Evolutionary conservation across 2,113 vertebrate species (phyloP), one percentile per base, ranked within the genome.

Genomic region (Burhinus bistriatus): DNA sequence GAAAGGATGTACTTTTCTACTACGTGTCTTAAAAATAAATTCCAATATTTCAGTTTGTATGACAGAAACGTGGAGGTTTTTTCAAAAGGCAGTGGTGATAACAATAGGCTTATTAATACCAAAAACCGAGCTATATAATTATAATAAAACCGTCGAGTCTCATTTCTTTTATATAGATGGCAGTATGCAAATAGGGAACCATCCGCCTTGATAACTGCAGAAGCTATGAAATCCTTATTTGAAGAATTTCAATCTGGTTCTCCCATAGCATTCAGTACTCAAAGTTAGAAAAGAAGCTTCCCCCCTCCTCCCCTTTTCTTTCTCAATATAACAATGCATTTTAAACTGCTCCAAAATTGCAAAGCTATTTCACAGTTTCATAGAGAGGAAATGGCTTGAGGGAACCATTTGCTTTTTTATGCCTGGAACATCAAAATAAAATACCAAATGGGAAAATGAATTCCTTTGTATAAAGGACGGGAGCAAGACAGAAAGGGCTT

Each of bases 371-470:
- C 97, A 94, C 97, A 96, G 95, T 96, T 98, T 97, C 81, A 34
- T 89, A 96, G 96, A 97, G 95, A 95, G 91, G 96, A 98, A 98
- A 98, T 98, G 94, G 97, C 98, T 98, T 90, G 95, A 95, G 97
- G 97, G 97, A 97, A 98, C 97, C 96, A 96, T 98, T 97, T 97
- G 93, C 87, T 97, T 98, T 97, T 96, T 98, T 97, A 97, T 97
- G 97, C 96, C 96, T 93, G 65, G 93, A 98, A 97, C 95, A 97
- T 97, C 97, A 98, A 98, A 98, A 98, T 97, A 97, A 98, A 98
- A 97, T 97, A 96, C 95, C 96, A 97, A 97, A 89, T 64, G 89
- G 96, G 94, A 97, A 98, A 97, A 97, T 92, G 94, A 97, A 97
- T 97, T 97, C 89, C 75, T 76, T 82, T 81, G 40, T 92, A 58